These are phyloP conservation scores for Oopsacas minuta DNA, from an alignment of 37 sponge, comb jelly and placozoan species.

Conservation along the genomic window DNA sequence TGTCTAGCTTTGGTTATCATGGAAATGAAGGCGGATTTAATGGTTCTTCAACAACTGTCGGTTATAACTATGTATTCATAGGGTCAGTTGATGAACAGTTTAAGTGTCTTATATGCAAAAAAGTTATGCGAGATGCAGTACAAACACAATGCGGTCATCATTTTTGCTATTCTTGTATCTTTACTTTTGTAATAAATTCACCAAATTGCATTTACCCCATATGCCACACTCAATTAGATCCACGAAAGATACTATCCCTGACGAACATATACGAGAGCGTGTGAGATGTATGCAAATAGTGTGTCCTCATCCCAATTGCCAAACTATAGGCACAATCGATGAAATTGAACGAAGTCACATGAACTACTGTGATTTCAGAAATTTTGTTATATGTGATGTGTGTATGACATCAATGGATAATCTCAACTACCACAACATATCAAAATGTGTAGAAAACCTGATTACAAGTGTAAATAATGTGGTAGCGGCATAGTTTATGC, in stretches of 20 bases:
- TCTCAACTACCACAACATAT: no score
- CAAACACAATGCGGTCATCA: background rate
- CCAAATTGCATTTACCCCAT: background rate
- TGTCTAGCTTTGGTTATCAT: no score
- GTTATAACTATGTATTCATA: background rate
- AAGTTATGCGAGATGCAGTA: background rate
- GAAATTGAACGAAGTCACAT: no score
- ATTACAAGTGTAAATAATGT: no score
- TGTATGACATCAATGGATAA: no score
- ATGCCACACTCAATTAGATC: background rate
- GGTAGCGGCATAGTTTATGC: no score
- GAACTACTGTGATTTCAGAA: background rate
- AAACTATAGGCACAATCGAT: background rate
- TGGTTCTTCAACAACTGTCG: background rate
- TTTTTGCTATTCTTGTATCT: background rate
- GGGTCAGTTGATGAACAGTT: background rate
- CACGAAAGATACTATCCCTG: no score
- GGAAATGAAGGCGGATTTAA: no score
- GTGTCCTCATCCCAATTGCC: background rate
- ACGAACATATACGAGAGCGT: background rate
- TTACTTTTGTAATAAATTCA: background rate
- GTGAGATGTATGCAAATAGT: background rate
- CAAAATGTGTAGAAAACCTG: no score
- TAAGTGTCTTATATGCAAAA: background rate
- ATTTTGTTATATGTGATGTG: no score